phyloP scores from a whole-genome alignment of 2,113 vertebrate genomes.

The Triplophysa tibetana region DNA sequence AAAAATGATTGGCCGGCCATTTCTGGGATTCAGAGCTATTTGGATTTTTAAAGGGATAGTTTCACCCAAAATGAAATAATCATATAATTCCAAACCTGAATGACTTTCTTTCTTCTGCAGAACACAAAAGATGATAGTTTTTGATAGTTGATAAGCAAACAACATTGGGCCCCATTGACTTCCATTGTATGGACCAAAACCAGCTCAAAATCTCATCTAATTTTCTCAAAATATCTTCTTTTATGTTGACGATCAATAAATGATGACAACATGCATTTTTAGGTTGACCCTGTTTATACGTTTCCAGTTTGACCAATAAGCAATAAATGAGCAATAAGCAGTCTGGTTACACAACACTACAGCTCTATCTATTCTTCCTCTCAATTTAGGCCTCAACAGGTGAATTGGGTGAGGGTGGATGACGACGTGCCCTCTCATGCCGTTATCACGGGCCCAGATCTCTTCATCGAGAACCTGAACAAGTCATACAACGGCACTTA shows the following conservation, averaged over 20 bases:
- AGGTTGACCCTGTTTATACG: background rate
- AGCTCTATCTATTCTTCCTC: background rate
- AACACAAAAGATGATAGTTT: too few relatives aligned
- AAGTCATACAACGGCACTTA: conserved; percentile 99
- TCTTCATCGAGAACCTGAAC: conserved; percentile 96
- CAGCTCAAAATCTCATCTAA: too few relatives aligned
- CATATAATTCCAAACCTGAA: too few relatives aligned
- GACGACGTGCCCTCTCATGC: conserved; percentile 94
- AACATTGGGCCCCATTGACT: too few relatives aligned
- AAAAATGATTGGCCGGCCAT: background rate
- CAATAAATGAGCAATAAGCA: background rate
- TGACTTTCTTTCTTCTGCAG: too few relatives aligned
- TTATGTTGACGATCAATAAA: too few relatives aligned
- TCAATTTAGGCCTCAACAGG: conserved; percentile 82
- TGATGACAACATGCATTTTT: too few relatives aligned
- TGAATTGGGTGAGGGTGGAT: conserved; percentile 93
- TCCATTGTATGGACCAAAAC: too few relatives aligned
- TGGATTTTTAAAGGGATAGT: too few relatives aligned
- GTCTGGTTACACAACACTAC: background rate
- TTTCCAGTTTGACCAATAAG: background rate
- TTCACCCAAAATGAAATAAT: background rate
- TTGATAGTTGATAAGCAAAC: too few relatives aligned
- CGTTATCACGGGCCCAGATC: conserved; percentile 86
- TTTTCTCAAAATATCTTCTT: too few relatives aligned
- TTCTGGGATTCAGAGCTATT: too few relatives aligned